Conservation (phyloP, 1,140 invertebrate genomes). For the Drosophila sulfurigaster region DNA sequence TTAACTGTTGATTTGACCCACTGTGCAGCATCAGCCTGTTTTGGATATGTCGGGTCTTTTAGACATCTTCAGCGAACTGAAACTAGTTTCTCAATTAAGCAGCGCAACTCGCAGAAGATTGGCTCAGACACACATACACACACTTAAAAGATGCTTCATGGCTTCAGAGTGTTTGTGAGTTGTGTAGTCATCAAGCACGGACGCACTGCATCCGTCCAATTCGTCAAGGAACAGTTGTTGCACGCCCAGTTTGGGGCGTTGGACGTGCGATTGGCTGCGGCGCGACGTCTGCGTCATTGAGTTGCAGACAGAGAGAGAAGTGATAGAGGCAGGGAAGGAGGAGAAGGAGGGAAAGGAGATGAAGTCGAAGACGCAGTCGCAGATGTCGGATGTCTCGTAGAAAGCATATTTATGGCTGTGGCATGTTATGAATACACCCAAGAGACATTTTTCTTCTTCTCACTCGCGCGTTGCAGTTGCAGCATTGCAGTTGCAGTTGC, state of each 20-base stretch:
- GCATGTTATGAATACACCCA: conserved; percentile 82
- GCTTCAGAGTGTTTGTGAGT: neutral
- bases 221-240: conserved; percentile 73
- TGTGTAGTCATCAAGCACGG: conserved; percentile 48
- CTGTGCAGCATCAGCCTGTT: conserved; percentile 34
- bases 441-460: conserved; percentile 82
- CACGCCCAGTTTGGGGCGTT: conserved; percentile 69
- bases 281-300: neutral
- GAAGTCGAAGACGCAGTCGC: conserved; percentile 20
- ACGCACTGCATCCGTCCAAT: conserved; percentile 75
- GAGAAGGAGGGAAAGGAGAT: neutral
- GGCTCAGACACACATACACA: conserved; percentile 43
- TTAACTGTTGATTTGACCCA: conserved; percentile 1
- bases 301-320: conserved; percentile 22
- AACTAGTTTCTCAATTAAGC: conserved; percentile 81
- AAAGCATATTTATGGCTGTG: conserved; percentile 79
- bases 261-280: conserved; percentile 59
- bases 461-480: conserved; percentile 46
- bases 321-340: too few relatives aligned
- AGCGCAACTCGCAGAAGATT: conserved; percentile 33
- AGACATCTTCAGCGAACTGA: conserved; percentile 47
- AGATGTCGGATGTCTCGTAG: conserved; percentile 72
- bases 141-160: conserved; percentile 1
- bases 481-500: conserved; percentile 24
- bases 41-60: conserved; percentile 32